Percentiles rank a stretch among this genome's conserved stretches.
Conservation (phyloP, 2,888 invertebrate genomes). For the Tipula helvola region DNA sequence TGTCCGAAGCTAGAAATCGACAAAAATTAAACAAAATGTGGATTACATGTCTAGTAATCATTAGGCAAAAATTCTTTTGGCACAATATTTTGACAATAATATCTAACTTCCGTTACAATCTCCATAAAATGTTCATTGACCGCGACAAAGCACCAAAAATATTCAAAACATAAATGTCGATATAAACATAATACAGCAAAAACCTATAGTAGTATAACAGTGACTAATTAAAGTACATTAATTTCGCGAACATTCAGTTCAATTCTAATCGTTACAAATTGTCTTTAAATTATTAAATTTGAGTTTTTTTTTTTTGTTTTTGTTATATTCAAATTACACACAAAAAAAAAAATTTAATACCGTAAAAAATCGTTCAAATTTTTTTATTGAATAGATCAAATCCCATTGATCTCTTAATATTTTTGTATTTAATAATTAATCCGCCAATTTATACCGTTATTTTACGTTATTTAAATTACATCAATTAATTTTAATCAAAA, state of each 20-base stretch:
- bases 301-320: background rate
- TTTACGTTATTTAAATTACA: background rate
- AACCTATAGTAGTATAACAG: background rate
- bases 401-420: slow-evolving; percentile 4
- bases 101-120: background rate
- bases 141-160: background rate
- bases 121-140: background rate
- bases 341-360: background rate
- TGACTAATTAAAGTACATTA: background rate
- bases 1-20: too few relatives aligned
- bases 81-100: background rate
- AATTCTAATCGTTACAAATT: background rate
- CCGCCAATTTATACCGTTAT: background rate
- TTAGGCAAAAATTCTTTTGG: too few relatives aligned
- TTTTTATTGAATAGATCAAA: background rate
- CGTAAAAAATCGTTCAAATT: background rate
- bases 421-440: background rate
- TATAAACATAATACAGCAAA: background rate
- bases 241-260: background rate
- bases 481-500: background rate
- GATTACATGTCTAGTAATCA: too few relatives aligned
- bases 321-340: background rate
- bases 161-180: background rate
- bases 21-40: too few relatives aligned
- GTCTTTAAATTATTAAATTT: background rate